Conservation (phyloP, 2,113 vertebrate species). For the Lethenteron reissneri region DNA sequence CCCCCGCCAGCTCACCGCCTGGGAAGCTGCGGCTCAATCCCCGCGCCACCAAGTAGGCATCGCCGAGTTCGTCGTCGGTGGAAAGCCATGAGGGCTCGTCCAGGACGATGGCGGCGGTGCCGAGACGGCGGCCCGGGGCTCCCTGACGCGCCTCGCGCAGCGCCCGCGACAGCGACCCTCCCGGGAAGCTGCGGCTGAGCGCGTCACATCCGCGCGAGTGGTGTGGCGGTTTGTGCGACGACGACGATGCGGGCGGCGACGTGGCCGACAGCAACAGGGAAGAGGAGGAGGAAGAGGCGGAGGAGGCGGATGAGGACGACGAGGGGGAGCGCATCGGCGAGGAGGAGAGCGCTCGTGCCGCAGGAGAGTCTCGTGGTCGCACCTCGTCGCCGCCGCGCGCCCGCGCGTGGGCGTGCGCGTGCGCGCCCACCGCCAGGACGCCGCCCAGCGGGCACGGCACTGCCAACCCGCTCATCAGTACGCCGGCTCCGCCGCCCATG, state of each 20-base stretch:
- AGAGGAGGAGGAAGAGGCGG: no score
- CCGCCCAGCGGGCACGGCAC: not conserved
- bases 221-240: not conserved
- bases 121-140: not conserved
- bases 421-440: constrained; percentile 2
- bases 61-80: not conserved
- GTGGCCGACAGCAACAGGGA: no score
- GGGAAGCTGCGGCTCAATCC: constrained; percentile 3
- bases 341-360: not conserved
- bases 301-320: no score
- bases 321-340: not conserved
- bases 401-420: not conserved
- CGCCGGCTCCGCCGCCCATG: constrained; percentile 4
- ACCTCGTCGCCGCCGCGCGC: not conserved
- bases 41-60: not conserved
- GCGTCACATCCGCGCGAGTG: not conserved
- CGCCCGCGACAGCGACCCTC: not conserved
- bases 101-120: not conserved
- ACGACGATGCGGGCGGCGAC: no score
- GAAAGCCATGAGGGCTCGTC: not conserved
- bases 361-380: not conserved
- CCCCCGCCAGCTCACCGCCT: not conserved
- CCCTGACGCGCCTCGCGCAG: not conserved
- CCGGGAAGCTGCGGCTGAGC: not conserved
- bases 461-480: not conserved